A percentile compares a stretch with the other conserved stretches of the same genome.
These are phyloP conservation scores for Tetragonula carbonaria DNA, from an alignment of 2,888 invertebrate genomes.

Conservation along the genomic window DNA sequence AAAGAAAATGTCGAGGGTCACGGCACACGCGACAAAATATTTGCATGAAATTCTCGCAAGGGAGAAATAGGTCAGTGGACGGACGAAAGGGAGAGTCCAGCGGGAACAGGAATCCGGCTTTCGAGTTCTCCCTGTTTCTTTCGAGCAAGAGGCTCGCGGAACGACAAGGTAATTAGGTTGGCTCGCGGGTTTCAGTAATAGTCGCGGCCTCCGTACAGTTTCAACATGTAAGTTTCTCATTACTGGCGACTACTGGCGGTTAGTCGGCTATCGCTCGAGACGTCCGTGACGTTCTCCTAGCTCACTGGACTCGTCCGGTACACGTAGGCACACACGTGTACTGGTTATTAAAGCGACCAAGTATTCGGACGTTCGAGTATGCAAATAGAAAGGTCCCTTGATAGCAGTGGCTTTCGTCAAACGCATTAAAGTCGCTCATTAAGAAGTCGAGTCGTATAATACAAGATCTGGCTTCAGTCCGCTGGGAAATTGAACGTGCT, in stretches of 20 bases:
- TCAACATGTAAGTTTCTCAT: slow-evolving; percentile 70
- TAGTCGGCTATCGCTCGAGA: slow-evolving; percentile 59
- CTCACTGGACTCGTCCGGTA: slow-evolving; percentile 44
- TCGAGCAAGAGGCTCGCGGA: not conserved
- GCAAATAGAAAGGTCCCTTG: slow-evolving; percentile 22
- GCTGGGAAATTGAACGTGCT: not conserved
- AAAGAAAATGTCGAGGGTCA: not conserved
- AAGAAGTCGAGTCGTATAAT: slow-evolving; percentile 17
- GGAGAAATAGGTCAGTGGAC: not conserved
- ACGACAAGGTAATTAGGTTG: slow-evolving; percentile 40
- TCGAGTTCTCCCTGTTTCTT: slow-evolving; percentile 15
- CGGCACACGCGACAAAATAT: not conserved
- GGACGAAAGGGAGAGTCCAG: not conserved
- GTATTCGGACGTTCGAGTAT: slow-evolving; percentile 22
- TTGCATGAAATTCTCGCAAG: not conserved
- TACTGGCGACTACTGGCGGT: slow-evolving; percentile 49
- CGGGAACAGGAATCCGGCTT: slow-evolving; percentile 18
- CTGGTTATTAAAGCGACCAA: slow-evolving; percentile 22
- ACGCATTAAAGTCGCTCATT: slow-evolving; percentile 24
- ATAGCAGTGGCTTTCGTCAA: slow-evolving; percentile 26
- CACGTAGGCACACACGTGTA: not conserved
- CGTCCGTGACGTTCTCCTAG: slow-evolving; percentile 59
- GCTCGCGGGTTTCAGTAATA: slow-evolving; percentile 55
- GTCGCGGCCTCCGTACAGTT: slow-evolving; percentile 65
- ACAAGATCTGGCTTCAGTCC: not conserved